phyloP scores from a whole-genome alignment of 2,888 invertebrate species.

The Dolomedes plantarius region DNA sequence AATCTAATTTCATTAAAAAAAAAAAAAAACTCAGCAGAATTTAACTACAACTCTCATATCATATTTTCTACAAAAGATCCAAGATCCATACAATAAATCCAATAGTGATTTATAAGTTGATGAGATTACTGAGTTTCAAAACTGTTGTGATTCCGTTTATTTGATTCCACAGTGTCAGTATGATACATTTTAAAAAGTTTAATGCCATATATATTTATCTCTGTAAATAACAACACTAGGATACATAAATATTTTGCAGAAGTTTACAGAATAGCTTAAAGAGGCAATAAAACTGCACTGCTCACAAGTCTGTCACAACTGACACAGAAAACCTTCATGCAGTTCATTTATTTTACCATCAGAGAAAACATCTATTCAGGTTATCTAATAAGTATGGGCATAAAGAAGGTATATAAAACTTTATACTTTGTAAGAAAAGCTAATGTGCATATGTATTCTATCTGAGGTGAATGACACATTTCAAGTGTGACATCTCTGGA shows the following conservation, averaged over 20 bases:
- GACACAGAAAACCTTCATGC: constrained; percentile 28
- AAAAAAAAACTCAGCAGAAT: too few relatives aligned
- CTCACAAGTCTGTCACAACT: not conserved
- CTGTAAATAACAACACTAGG: not conserved
- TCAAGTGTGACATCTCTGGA: constrained; percentile 66
- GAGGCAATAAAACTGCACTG: not conserved
- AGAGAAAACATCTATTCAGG: constrained; percentile 27
- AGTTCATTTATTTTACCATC: not conserved
- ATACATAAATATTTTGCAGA: not conserved
- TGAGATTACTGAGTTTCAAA: too few relatives aligned
- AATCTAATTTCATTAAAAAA: too few relatives aligned
- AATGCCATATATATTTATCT: not conserved
- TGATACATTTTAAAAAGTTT: not conserved
- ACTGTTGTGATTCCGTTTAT: not conserved
- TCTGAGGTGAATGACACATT: constrained; percentile 66
- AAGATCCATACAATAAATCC: too few relatives aligned
- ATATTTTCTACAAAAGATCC: too few relatives aligned
- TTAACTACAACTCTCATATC: too few relatives aligned
- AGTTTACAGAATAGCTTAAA: not conserved
- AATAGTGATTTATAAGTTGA: too few relatives aligned
- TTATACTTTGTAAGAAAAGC: constrained; percentile 70
- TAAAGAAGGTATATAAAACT: constrained; percentile 69
- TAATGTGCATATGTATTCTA: constrained; percentile 70
- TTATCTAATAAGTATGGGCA: constrained; percentile 35
- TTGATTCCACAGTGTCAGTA: not conserved